Conservation (phyloP, 2,888 invertebrate species). For the Lepidochrysops patricia region DNA sequence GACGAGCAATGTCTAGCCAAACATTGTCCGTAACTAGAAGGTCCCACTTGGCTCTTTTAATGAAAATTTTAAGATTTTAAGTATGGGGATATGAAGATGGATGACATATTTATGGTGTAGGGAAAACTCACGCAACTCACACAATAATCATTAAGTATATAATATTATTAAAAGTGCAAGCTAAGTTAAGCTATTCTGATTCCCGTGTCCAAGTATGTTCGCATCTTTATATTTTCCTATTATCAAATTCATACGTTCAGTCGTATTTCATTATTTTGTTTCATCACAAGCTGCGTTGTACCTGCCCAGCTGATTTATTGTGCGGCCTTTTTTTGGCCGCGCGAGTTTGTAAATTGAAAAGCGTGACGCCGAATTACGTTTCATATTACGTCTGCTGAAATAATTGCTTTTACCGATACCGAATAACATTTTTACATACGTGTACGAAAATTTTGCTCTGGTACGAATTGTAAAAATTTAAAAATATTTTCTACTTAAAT, state of each 20-base stretch:
- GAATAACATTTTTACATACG: neutral
- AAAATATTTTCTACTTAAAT: no score
- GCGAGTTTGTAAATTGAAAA: conserved; percentile 8
- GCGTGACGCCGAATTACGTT: neutral
- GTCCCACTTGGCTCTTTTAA: no score
- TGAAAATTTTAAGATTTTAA: no score
- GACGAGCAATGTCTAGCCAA: no score
- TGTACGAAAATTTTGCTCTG: neutral
- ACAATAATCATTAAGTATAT: no score
- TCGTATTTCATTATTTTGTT: conserved; percentile 12
- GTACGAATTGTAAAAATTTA: neutral
- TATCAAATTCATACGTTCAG: conserved; percentile 9
- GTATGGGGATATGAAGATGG: no score
- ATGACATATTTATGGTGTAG: no score
- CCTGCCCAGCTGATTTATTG: conserved; percentile 5
- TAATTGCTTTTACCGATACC: neutral
- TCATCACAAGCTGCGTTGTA: conserved; percentile 1
- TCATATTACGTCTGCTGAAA: neutral
- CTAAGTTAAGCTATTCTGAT: no score
- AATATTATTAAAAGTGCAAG: no score
- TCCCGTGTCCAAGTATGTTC: neutral
- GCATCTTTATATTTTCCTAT: neutral
- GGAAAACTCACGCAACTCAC: no score
- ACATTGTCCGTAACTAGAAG: no score
- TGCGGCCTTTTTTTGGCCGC: neutral